Evolutionary conservation across 2,113 vertebrate genomes (phyloP), one percentile per base, ranked within the genome.

Genomic region (Megaptera novaeangliae): DNA sequence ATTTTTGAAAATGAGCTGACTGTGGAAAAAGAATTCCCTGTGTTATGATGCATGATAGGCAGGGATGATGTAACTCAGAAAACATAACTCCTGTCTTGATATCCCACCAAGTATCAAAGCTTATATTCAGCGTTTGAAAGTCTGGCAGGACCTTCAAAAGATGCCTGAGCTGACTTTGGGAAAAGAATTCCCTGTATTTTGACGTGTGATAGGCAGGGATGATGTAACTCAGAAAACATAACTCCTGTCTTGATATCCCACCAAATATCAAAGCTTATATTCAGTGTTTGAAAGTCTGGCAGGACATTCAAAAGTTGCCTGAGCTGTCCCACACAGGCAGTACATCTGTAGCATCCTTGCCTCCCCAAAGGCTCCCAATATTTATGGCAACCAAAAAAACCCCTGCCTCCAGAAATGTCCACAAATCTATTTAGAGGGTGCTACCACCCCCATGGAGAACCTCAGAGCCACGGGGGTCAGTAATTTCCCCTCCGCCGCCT

Each of bases 381-480:
- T 95, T 66, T 10, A 64, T 61, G 81, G 61, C n/a, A 88, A 86
- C 34, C 27, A 20, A 81, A 92, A 90, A 64, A 34, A 69, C 21
- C 18, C n/a, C 41, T 0, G 4, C 31, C 34, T 44, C 44, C 25
- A 77, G 49, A 64, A 85, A 80, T 92, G 34, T 55, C 69, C 80
- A 6, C 23, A 93, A 87, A 23, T 96, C 78, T 88, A 72, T 75
- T 63, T 94, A 94, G 94, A 88, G 87, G 89, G 86, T 46, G 11
- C 39, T 63, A 74, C 64, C 31, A n/a, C 57, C 15, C 57, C 69
- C 15, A 1, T 3, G 21, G 61, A 34, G 27, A 59, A 64, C 23
- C 41, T 41, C 12, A 57, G 55, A 78, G 41, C 55, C 15, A 23
- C 49, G 49, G 18, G 12, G 23, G 55, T 74, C 18, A 61, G 25